These are phyloP conservation scores for Sipha maydis DNA, from an alignment of 2,888 invertebrate species.

Conservation along the genomic window DNA sequence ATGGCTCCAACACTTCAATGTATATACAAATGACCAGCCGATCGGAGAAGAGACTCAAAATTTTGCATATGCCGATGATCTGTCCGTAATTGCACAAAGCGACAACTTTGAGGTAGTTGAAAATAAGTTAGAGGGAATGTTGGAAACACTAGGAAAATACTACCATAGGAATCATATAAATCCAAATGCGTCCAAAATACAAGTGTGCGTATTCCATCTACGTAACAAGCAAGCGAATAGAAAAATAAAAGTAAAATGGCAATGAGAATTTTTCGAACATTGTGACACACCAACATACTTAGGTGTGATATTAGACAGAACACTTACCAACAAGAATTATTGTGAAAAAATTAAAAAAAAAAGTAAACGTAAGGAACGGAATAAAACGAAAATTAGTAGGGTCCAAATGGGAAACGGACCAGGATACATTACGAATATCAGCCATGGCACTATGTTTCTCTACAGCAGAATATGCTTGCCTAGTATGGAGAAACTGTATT, in stretches of 20 bases:
- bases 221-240: no score
- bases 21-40: constrained; percentile 49
- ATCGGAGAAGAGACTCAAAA: neutral
- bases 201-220: no score
- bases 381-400: no score
- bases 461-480: no score
- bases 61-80: constrained; percentile 44
- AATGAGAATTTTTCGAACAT: constrained; percentile 1
- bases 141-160: constrained; percentile 17
- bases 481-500: no score
- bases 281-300: constrained; percentile 20
- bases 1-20: constrained; percentile 37
- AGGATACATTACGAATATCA: no score
- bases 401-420: no score
- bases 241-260: no score
- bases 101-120: constrained; percentile 43
- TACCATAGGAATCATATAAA: no score
- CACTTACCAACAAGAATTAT: constrained; percentile 14
- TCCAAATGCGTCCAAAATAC: no score
- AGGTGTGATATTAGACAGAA: constrained; percentile 24
- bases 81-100: constrained; percentile 3
- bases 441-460: no score
- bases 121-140: constrained; percentile 11
- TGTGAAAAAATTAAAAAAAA: constrained; percentile 2
- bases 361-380: neutral